A percentile compares a stretch with the other conserved stretches of the same genome.
Evolutionary conservation across 1,140 invertebrate genomes (phyloP).

Genomic region (Drosophila albomicans): DNA sequence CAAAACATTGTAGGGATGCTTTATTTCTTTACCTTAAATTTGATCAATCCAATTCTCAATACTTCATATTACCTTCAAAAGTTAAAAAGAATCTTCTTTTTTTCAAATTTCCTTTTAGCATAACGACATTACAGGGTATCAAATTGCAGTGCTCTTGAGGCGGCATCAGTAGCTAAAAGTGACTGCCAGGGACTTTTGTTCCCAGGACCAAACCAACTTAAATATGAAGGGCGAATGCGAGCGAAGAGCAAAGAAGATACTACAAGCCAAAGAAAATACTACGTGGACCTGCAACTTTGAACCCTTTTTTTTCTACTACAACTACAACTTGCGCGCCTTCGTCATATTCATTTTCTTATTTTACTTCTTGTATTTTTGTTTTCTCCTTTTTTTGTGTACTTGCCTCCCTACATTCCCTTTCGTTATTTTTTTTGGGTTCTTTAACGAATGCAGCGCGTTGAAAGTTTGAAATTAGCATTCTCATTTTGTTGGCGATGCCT

Average conservation of each 20-base stretch:
- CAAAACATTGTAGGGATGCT: no score
- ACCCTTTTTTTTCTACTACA: conserved; percentile 53
- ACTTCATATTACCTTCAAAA: no score
- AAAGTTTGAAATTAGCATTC: conserved; percentile 74
- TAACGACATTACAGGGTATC: conserved; percentile 6
- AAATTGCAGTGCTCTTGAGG: conserved; percentile 36
- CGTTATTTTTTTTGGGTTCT: neutral
- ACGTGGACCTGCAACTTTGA: conserved; percentile 62
- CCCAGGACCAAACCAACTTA: conserved; percentile 48
- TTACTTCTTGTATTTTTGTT: conserved; percentile 31
- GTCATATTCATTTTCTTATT: conserved; percentile 33
- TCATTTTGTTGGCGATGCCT: conserved; percentile 27
- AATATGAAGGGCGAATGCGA: conserved; percentile 44
- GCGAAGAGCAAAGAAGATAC: conserved; percentile 21
- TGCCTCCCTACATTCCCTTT: neutral
- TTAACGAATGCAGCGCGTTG: conserved; percentile 51
- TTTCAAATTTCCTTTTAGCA: no score
- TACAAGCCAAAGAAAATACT: conserved; percentile 23
- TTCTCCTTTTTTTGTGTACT: conserved; percentile 21
- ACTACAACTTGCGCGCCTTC: conserved; percentile 42
- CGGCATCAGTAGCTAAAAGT: conserved; percentile 26
- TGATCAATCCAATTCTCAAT: no score
- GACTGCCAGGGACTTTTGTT: conserved; percentile 29
- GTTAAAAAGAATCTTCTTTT: no score
- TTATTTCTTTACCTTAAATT: no score